Evolutionary conservation across 2,797 vertebrate species (phyloP), one percentile per base, ranked within the genome.

Genomic region (Xyrichtys novacula): DNA sequence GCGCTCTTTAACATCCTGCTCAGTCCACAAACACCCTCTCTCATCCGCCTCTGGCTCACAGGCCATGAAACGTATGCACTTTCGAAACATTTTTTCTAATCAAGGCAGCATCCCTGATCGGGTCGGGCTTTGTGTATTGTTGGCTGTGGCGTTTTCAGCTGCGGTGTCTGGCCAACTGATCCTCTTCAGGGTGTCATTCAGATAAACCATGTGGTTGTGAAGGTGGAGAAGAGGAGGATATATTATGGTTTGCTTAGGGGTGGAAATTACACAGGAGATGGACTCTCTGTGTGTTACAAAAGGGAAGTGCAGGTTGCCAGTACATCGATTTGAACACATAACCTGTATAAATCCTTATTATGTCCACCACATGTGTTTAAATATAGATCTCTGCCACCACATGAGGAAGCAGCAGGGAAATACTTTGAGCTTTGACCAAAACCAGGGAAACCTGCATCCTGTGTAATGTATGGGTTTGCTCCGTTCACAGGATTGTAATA

Each of bases 261-360:
- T 76, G 74, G 6, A 91, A 89, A 93, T 88, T 85, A 91, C 78
- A 91, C 86, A 85, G 80, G 74, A 85, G 78, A 53, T 38, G 11
- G 46, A 73, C 74, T 65, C 76, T 60, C 58, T 63, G 74, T 49
- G 73, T 65, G 77, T 77, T 79, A 81, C 63, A 75, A 74, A 85
- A 62, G 76, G 87, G 85, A 88, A 88, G 81, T 38, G 48, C 49
- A 44, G 34, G 66, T 39, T 47, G 81, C 80, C 85, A 83, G 62
- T 77, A 78, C 85, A 74, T 76, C 22, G 73, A 86, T 88, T 86
- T 83, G 57, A 83, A 82, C 72, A 81, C 67, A 39, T 59, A 74
- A 91, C 86, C 83, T 83, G 87, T 74, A 49, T 75, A 83, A 81
- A 71, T 88, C 75, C 77, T 82, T 81, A 89, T 91, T 88, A 87